A percentile compares a stretch with the other conserved stretches of the same genome.
phyloP scores from a whole-genome alignment of 2,888 invertebrate species.

The Ochropleura plecta region DNA sequence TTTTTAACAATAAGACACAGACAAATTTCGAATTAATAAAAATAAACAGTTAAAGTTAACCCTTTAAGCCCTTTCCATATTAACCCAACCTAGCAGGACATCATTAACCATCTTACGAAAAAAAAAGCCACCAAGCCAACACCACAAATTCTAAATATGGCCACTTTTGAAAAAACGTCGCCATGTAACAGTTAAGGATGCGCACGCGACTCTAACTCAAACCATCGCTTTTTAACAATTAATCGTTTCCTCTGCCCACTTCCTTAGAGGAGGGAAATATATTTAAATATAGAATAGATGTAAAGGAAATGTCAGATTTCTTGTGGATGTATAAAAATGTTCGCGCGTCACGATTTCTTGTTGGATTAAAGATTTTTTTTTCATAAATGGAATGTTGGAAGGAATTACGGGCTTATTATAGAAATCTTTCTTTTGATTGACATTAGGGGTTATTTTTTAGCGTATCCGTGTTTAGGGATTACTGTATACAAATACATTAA shows the following conservation, averaged over 20 bases:
- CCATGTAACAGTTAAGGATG: slow-evolving; percentile 71
- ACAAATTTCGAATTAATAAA: too few species aligned
- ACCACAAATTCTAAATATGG: slow-evolving; percentile 73
- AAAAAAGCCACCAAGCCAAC: slow-evolving; percentile 44
- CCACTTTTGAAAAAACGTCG: slow-evolving; percentile 72
- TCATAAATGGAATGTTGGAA: not conserved
- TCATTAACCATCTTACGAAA: slow-evolving; percentile 80
- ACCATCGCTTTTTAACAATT: slow-evolving; percentile 81
- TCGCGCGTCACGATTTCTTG: slow-evolving; percentile 48
- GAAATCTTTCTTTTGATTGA: slow-evolving; percentile 2
- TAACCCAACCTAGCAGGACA: slow-evolving; percentile 75
- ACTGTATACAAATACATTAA: not conserved
- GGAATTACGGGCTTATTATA: not conserved
- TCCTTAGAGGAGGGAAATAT: slow-evolving; percentile 65
- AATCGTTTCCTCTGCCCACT: slow-evolving; percentile 80
- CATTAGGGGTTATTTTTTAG: not conserved
- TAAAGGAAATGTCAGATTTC: slow-evolving; percentile 72
- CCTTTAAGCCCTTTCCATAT: slow-evolving; percentile 68
- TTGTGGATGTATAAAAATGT: slow-evolving; percentile 68
- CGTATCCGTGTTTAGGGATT: not conserved
- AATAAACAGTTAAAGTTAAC: slow-evolving; percentile 20
- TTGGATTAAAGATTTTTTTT: not conserved
- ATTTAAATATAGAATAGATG: slow-evolving; percentile 69
- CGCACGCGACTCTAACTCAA: slow-evolving; percentile 78
- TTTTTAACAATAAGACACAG: too few species aligned